Base-by-base conservation (phyloP, 2,797 vertebrate species). In the Tinamus major region DNA sequence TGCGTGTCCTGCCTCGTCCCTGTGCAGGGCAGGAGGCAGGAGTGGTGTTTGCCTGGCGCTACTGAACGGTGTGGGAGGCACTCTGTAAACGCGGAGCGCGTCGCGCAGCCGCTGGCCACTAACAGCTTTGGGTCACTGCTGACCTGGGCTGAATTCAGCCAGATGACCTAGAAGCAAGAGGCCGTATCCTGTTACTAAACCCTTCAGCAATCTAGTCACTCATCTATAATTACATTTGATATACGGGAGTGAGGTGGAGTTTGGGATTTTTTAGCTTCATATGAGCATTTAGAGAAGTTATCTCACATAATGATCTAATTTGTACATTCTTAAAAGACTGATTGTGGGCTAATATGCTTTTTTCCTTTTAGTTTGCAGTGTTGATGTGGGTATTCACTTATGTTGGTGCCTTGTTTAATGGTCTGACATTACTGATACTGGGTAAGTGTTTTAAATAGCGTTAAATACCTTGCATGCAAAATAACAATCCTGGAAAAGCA, bases 321-420 rank as follows among this genome's bases (percentile, higher is more conserved):
- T 1, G 11, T 10, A 2, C 29, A 31, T 67, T 55, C 39, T 59
- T 42, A 8, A 33, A 42, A 29, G 39, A 16, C 19, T 12, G 39
- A 13, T 86, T 26, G 53, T 26, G 27, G 18, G 20, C 81, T 97
- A 59, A 96, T 3, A 0, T 4, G 39, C 15, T 82, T 95, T 82
- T 90, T 72, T 92, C 69, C 83, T 95, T 97, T 29, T 58, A 99
- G 99, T 99, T 99, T 81, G 99, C 99, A 18, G 98, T 99, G 92
- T 93, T 99, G 96, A 99, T 99, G 99, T 99, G 99, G 99, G 98
- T 99, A 44, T 98, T 99, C 96, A 99, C 99, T 69, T 99, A 99
- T 29, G 98, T 99, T 63, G 99, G 99, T 97, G 98, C 98, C 97
- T 98, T 99, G 98, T 99, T 99, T 97, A 99, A 99, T 92, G 99